Evolutionary conservation across 2,888 invertebrate species (phyloP).

Genomic region (Rotaria macrura): DNA sequence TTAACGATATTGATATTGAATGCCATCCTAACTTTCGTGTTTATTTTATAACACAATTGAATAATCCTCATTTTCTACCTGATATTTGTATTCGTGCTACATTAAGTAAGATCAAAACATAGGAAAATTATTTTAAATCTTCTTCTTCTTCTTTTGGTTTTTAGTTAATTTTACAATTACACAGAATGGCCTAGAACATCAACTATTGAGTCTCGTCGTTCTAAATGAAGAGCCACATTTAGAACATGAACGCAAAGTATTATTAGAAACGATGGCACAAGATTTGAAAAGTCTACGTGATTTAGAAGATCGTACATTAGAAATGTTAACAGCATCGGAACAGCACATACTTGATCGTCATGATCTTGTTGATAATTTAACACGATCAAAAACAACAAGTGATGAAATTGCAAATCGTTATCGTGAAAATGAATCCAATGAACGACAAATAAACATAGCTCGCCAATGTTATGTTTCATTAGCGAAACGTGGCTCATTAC

Average conservation of each 20-base stretch:
- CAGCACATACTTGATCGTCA: slow-evolving; percentile 46
- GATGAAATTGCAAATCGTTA: slow-evolving; percentile 44
- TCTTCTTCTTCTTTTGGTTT: no score
- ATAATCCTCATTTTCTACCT: slow-evolving; percentile 48
- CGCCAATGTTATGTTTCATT: slow-evolving; percentile 42
- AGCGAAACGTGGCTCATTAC: slow-evolving; percentile 47
- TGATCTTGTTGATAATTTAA: slow-evolving; percentile 45
- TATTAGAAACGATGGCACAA: slow-evolving; percentile 27
- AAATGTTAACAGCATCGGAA: slow-evolving; percentile 41
- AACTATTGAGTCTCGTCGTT: slow-evolving; percentile 47
- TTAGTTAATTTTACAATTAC: slow-evolving; percentile 49
- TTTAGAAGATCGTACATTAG: slow-evolving; percentile 46
- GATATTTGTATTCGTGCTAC: slow-evolving; percentile 47
- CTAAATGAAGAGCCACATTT: slow-evolving; percentile 41
- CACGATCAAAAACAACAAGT: slow-evolving; percentile 46
- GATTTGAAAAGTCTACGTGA: slow-evolving; percentile 37
- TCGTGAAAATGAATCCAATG: slow-evolving; percentile 45
- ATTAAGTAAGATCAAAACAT: slow-evolving; percentile 36
- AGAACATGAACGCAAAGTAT: slow-evolving; percentile 26
- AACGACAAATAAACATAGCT: slow-evolving; percentile 44
- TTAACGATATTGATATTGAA: slow-evolving; percentile 50
- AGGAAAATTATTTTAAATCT: no score
- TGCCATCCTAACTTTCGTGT: slow-evolving; percentile 48
- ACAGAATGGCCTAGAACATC: slow-evolving; percentile 48
- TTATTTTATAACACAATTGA: slow-evolving; percentile 46